Percentiles rank a stretch among this genome's conserved stretches.
Evolutionary conservation across 2,888 invertebrate species (phyloP).

Genomic region (Leptura quadrifasciata): DNA sequence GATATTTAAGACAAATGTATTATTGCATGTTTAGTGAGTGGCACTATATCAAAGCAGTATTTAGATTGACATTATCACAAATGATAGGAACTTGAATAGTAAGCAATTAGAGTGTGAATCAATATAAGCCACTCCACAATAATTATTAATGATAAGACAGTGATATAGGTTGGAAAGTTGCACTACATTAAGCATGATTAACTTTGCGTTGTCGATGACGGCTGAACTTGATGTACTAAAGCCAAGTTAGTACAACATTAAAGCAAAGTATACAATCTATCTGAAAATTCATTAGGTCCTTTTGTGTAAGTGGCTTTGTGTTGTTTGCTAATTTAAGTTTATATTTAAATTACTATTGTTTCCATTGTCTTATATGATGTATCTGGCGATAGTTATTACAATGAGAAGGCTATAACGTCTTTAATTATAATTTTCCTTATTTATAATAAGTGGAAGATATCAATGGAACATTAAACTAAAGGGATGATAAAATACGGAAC

Average conservation of each 20-base stretch:
- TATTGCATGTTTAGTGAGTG: constrained; percentile 2
- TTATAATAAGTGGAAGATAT: no score
- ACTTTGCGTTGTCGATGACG: constrained; percentile 17
- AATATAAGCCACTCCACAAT: constrained; percentile 17
- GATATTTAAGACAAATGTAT: constrained; percentile 7
- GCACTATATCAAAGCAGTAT: constrained; percentile 6
- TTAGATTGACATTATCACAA: constrained; percentile 21
- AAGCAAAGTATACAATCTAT: constrained; percentile 11
- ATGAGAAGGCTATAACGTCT: no score
- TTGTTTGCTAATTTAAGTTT: constrained; percentile 9
- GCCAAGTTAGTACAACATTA: neutral
- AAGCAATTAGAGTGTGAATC: constrained; percentile 23
- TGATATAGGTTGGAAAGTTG: constrained; percentile 19
- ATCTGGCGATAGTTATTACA: no score
- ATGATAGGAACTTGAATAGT: neutral
- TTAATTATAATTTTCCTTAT: no score
- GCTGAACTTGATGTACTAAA: neutral
- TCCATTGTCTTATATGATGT: neutral
- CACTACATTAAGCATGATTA: constrained; percentile 17
- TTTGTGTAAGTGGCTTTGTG: constrained; percentile 18
- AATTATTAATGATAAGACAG: constrained; percentile 22
- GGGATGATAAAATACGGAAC: no score
- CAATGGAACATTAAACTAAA: no score
- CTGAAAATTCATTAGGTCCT: neutral
- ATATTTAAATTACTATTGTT: neutral